Base-by-base conservation (phyloP, 2,888 invertebrate genomes). In the Oscheius myriophilus region DNA sequence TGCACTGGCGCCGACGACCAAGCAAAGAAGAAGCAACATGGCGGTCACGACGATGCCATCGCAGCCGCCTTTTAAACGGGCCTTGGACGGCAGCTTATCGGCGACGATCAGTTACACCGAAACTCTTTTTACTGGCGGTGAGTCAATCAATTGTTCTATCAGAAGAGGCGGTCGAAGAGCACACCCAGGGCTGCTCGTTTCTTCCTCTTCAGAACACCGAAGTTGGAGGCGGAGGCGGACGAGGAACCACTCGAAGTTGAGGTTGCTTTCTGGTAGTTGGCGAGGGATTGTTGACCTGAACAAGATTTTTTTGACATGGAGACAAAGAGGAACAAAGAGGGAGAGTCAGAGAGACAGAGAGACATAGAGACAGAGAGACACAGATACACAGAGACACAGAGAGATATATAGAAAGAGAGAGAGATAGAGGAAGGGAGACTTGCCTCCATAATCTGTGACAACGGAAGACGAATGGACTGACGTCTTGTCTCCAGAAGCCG, bases 271-370 rank as follows among this genome's bases (percentile, higher is more conserved):
- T 80, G 80, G 18, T 70, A 71, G 57, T 80, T 80, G 42, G 71
- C 64, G 23, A 78, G 43, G 1, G 78, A 74, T 69, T 78, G 72
- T 42, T 71, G 65, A 12, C 78, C 80, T 77, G 58, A 59, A 70
- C 12, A 6, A n/a, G n/a, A 63, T n/a, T n/a, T n/a, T n/a, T n/a
- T n/a, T n/a, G n/a, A n/a, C n/a, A n/a, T n/a, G n/a, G 7, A 7
- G 14, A 52, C 14, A 52, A 4, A 4, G 52, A n/a, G 11, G 16
- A 18, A 4, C 9, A 26, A 33, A 2, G 25, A n/a, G 2, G 0
- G 45, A 16, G 9, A 58, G 1, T 42, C n/a, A n/a, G 52, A 6
- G 7, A 7, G 14, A 52, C 14, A 52, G 18, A 4, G 52, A n/a
- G 11, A 25, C 2, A 4, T 6, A 26, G 55, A 2, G 25, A n/a